A percentile compares a stretch with the other conserved stretches of the same genome.
Conservation (phyloP, 2,113 vertebrate genomes). For the Chrysemys picta region DNA sequence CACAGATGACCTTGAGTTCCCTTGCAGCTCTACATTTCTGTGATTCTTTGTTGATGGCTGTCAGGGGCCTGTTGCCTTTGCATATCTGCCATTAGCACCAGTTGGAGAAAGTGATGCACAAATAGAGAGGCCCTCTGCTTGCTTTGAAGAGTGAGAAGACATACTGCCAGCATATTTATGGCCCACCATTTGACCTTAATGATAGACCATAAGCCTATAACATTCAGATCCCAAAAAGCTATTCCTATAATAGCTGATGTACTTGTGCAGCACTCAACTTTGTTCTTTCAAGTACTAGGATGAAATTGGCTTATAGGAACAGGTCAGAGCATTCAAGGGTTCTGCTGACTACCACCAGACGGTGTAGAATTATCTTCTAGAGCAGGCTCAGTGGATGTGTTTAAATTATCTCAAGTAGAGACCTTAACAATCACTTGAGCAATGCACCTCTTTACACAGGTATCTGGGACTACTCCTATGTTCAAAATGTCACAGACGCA, state of each 20-base stretch:
- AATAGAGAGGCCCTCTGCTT: background rate
- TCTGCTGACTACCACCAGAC: background rate
- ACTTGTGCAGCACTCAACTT: rapidly evolving
- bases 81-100: background rate
- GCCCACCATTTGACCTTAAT: background rate
- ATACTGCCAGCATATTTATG: too few species aligned
- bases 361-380: background rate
- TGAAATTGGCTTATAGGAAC: too few species aligned
- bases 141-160: background rate
- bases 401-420: background rate
- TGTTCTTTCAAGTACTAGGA: background rate
- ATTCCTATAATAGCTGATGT: background rate
- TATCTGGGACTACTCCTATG: background rate
- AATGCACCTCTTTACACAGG: background rate
- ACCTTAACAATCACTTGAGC: background rate
- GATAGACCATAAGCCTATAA: background rate
- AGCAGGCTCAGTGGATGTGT: background rate
- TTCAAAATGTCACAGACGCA: background rate
- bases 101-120: background rate
- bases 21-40: too few species aligned
- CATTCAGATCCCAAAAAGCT: background rate
- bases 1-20: too few species aligned
- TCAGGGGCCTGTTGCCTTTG: background rate
- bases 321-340: too few species aligned
- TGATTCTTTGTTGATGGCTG: too few species aligned